Percentiles rank a stretch among this genome's conserved stretches.
phyloP scores from a whole-genome alignment of 1,140 invertebrate genomes.

The Lepidurus apus region DNA sequence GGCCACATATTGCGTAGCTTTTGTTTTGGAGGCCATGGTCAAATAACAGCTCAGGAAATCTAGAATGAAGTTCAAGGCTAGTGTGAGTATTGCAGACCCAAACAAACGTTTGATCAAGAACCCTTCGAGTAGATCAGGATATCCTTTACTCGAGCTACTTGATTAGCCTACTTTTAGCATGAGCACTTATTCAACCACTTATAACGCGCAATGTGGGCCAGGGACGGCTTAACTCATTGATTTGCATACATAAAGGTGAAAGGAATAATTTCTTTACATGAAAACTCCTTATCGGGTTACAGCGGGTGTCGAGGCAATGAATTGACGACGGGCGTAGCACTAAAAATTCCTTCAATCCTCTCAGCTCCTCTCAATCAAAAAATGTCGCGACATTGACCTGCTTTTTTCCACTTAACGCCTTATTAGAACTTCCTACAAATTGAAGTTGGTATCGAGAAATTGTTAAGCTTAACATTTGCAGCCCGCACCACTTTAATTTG shows the following conservation, averaged over 20 bases:
- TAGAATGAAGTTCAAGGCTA: not conserved
- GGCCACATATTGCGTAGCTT: not conserved
- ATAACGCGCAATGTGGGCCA: not conserved
- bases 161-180: not conserved
- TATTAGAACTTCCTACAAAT: slow-evolving; percentile 12
- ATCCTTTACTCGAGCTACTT: not conserved
- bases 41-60: not conserved
- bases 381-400: not conserved
- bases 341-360: not conserved
- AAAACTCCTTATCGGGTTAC: not conserved
- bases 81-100: not conserved
- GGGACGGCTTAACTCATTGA: not conserved
- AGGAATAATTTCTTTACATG: not conserved
- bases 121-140: not conserved
- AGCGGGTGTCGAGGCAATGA: not conserved
- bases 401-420: not conserved
- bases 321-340: not conserved
- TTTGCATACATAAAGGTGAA: slow-evolving; percentile 15
- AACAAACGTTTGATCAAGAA: not conserved
- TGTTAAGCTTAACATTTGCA: not conserved
- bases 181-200: not conserved
- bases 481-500: not conserved
- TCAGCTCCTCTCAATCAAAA: not conserved
- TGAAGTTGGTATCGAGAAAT: not conserved
- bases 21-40: not conserved